Conservation (phyloP, 2,888 invertebrate species). For the Panzeria rudis region DNA sequence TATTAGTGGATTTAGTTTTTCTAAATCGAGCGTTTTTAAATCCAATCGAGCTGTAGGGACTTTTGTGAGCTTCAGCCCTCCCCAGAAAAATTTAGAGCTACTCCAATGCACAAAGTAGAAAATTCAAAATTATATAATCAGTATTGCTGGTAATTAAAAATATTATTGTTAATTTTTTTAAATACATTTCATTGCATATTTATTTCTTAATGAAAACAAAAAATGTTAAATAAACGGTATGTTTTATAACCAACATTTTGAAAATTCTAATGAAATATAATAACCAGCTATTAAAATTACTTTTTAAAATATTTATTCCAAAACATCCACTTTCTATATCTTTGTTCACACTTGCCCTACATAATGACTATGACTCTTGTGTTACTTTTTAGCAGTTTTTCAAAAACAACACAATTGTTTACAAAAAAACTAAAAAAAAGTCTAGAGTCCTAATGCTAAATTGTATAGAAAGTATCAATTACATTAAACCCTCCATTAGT, state of each 20-base stretch:
- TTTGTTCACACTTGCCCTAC: slow-evolving; percentile 10
- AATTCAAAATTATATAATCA: too few species aligned
- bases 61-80: too few species aligned
- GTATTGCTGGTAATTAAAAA: too few species aligned
- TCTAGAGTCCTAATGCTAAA: not conserved
- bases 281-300: not conserved
- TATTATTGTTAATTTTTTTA: too few species aligned
- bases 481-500: slow-evolving; percentile 51
- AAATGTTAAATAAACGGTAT: too few species aligned
- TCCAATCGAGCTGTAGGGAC: too few species aligned
- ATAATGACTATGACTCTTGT: slow-evolving; percentile 33
- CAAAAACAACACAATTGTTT: not conserved
- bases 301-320: not conserved
- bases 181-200: not conserved
- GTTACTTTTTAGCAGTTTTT: slow-evolving; percentile 24
- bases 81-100: too few species aligned
- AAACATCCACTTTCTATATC: slow-evolving; percentile 16
- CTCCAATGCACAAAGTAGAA: too few species aligned
- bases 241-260: too few species aligned
- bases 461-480: slow-evolving; percentile 56
- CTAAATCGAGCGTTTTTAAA: too few species aligned
- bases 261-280: too few species aligned
- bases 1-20: too few species aligned
- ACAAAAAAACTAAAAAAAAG: not conserved
- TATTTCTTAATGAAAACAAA: not conserved